Conservation (phyloP, 2,888 invertebrate species). For the Taphrorychus bicolor region DNA sequence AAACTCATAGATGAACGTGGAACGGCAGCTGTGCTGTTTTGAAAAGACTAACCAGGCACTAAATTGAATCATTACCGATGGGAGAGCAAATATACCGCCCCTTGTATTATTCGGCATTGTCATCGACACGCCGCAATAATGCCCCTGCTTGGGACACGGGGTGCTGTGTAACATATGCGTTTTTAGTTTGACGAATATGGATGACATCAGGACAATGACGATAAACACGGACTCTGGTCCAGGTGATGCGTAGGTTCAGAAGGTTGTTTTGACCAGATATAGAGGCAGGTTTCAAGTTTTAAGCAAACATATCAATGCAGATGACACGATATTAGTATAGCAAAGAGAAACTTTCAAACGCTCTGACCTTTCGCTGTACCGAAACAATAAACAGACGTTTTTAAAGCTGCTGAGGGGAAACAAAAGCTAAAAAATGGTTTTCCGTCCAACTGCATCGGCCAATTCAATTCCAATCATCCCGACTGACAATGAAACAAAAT, state of each 20-base stretch:
- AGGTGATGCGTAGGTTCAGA: too few species aligned
- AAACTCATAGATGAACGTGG: neutral
- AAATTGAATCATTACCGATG: conserved; percentile 62
- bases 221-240: conserved; percentile 42
- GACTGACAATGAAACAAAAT: conserved; percentile 34
- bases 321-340: neutral
- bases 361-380: neutral
- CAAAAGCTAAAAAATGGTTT: conserved; percentile 22
- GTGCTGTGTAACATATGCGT: conserved; percentile 48
- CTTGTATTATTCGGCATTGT: conserved; percentile 54
- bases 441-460: conserved; percentile 38
- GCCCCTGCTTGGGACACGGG: conserved; percentile 42
- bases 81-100: conserved; percentile 60
- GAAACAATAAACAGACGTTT: conserved; percentile 16
- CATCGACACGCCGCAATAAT: conserved; percentile 52
- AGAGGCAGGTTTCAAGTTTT: too few species aligned
- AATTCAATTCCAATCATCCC: conserved; percentile 40
- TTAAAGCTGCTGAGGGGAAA: conserved; percentile 21
- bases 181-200: conserved; percentile 41
- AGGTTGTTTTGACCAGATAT: too few species aligned
- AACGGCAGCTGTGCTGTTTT: conserved; percentile 56
- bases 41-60: conserved; percentile 60
- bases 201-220: conserved; percentile 38
- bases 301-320: too few species aligned
- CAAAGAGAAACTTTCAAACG: neutral